Evolutionary conservation across 2,113 vertebrate species (phyloP), one percentile per base, ranked within the genome.

Genomic region (Phodopus roborovskii): DNA sequence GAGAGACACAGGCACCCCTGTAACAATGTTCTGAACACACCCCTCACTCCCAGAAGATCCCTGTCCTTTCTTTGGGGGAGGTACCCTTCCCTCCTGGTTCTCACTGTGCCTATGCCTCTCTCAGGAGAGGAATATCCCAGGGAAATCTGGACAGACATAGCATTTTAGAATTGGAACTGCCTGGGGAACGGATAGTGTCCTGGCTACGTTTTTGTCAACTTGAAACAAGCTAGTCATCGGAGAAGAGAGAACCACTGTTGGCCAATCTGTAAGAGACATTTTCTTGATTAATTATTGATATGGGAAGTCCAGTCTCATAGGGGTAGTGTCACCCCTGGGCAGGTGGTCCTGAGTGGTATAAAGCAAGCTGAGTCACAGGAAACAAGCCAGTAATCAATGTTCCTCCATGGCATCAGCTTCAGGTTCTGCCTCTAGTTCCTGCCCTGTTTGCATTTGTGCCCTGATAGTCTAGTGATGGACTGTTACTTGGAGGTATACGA

Each of bases 1-100:
- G n/a, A 0, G 26, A 60, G 16, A 16, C 10, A 3, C 78, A 78
- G n/a, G 22, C 5, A 15, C 2, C 33, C 1, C 56, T 42, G 10
- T 28, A 74, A 28, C 13, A 58, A 92, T n/a, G 77, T 60, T 53
- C n/a, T 30, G 64, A 60, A 36, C 48, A 58, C 48, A 58, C 48
- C n/a, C 20, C 79, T 70, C 60, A 24, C 4, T 11, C 33, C 70
- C 42, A 78, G 73, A 28, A 74, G 24, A 75, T 48, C 66, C 24
- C 74, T 64, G 77, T n/a, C 3, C 39, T 83, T 7, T 79, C 66
- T 91, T 58, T 88, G 36, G 16, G 16, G 11, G 58, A 5, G 24
- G 30, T 19, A 20, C 30, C 19, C 5, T 58, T 58, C 50, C 50
- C 36, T 74, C n/a, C 24, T 73, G 33, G 26, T 39, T 88, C 36